These are phyloP conservation scores for Thaumetopoea pityocampa DNA, from an alignment of 1,140 invertebrate genomes.

Conservation along the genomic window DNA sequence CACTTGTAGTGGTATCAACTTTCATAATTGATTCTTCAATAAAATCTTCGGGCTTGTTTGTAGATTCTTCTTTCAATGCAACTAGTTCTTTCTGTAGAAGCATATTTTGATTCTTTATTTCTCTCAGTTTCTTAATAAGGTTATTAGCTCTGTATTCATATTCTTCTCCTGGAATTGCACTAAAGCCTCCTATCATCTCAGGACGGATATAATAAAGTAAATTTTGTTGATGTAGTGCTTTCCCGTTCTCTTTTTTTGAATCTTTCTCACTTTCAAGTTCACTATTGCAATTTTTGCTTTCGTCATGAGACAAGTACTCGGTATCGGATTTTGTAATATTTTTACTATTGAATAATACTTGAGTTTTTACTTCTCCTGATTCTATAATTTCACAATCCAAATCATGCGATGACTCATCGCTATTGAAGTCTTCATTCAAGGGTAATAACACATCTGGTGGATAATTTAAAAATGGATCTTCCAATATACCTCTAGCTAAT, in stretches of 20 bases:
- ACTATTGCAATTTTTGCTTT: slow-evolving; percentile 5
- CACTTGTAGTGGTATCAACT: slow-evolving; percentile 35
- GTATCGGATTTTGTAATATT: slow-evolving; percentile 16
- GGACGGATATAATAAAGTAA: slow-evolving; percentile 20
- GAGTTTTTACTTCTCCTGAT: slow-evolving; percentile 28
- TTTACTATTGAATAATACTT: slow-evolving; percentile 29
- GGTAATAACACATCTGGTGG: slow-evolving; percentile 30
- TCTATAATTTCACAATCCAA: slow-evolving; percentile 41
- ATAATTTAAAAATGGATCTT: slow-evolving; percentile 42
- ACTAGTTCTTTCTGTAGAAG: slow-evolving; percentile 42
- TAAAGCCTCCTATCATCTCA: slow-evolving; percentile 18
- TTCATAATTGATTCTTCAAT: slow-evolving; percentile 26
- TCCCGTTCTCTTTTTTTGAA: neutral
- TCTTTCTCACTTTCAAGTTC: slow-evolving; percentile 8
- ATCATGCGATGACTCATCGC: slow-evolving; percentile 41
- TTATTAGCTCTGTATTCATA: slow-evolving; percentile 41
- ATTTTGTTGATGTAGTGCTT: slow-evolving; percentile 7
- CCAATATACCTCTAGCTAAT: slow-evolving; percentile 43
- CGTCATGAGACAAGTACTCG: slow-evolving; percentile 12
- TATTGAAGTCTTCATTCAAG: slow-evolving; percentile 29
- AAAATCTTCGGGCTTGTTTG: slow-evolving; percentile 9
- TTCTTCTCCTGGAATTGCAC: slow-evolving; percentile 16
- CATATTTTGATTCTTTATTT: slow-evolving; percentile 58
- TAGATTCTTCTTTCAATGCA: slow-evolving; percentile 36
- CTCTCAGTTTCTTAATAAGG: slow-evolving; percentile 47